A percentile compares a stretch with the other conserved stretches of the same genome.
Conservation (phyloP, 1,140 invertebrate species). For the Protaetia brevitarsis region DNA sequence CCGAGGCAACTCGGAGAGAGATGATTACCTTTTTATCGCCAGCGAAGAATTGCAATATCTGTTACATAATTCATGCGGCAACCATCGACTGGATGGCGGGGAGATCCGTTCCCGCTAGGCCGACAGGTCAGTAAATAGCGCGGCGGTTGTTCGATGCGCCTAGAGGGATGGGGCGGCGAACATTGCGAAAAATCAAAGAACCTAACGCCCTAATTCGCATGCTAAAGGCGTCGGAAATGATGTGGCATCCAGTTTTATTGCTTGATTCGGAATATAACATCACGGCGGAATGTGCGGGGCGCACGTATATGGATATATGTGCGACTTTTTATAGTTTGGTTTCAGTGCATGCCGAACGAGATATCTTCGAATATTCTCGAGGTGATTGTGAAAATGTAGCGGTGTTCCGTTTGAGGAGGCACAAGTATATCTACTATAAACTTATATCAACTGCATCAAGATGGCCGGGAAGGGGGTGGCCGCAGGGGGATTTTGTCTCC, state of each 20-base stretch:
- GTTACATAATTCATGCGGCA: conserved; percentile 22
- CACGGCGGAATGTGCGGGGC: conserved; percentile 42
- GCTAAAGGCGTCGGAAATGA: conserved; percentile 43
- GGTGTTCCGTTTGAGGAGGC: no score
- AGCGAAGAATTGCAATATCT: conserved; percentile 13
- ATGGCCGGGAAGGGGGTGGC: no score
- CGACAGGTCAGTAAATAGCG: conserved; percentile 19
- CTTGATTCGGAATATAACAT: conserved; percentile 47
- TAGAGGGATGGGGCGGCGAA: background rate
- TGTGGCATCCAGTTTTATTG: conserved; percentile 47
- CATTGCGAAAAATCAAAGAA: conserved; percentile 40
- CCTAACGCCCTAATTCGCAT: conserved; percentile 44
- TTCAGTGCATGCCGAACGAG: background rate
- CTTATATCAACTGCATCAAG: no score
- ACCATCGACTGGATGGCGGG: background rate
- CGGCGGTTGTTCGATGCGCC: no score
- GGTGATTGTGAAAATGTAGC: no score
- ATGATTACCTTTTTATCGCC: conserved; percentile 16
- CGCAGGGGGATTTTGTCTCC: no score
- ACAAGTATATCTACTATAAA: no score
- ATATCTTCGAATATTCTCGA: background rate
- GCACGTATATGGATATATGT: no score
- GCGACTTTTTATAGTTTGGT: conserved; percentile 11
- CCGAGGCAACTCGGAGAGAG: background rate
- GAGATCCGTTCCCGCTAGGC: background rate